Base-by-base conservation (phyloP, 2,797 vertebrate genomes). In the Eulemur rubriventer region DNA sequence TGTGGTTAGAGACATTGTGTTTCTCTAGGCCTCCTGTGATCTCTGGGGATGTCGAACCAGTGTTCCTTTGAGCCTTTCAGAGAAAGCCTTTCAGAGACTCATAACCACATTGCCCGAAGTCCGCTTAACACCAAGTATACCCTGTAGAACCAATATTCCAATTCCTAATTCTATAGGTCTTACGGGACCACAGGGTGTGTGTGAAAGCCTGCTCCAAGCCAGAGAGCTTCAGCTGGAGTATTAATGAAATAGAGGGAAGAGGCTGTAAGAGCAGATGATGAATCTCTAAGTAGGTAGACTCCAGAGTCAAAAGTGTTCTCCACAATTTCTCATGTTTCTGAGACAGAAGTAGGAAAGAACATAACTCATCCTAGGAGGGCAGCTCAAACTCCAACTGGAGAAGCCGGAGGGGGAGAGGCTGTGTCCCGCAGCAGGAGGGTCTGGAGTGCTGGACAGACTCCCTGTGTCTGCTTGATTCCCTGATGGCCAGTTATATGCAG, bases 211-310 rank as follows among this genome's bases (percentile, higher is more conserved):
- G 1, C n/a, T 57, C 7, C 9, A 2, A 35, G 43, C 55, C 50
- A 35, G 22, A 46, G n/a, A 30, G 6, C 10, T 28, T 78, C 46
- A 0, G 0, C 1, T 0, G 0, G 28, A 63, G 28, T 59, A 1
- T 26, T 35, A 55, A 48, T 41, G 76, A 94, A 16, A 20, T 2
- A 6, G 48, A 63, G 7, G 61, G 20, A 78, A 24, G 2, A 18
- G 14, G 69, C 46, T 33, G 2, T 0, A 12, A 18, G 48, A 73
- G 46, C 24, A n/a, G 22, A 30, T 1, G 7, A 22, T 16, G 20
- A 41, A 13, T 33, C 78, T 73, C 41, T 55, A 50, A n/a, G n/a
- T 7, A 28, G 26, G 81, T 69, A 14, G 63, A 52, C 57, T 57
- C 35, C 38, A 59, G 70, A 35, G 30, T 10, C 30, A 13, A 17